These are phyloP conservation scores for Charanyca ferruginea DNA, from an alignment of 2,888 invertebrate genomes.

Conservation along the genomic window DNA sequence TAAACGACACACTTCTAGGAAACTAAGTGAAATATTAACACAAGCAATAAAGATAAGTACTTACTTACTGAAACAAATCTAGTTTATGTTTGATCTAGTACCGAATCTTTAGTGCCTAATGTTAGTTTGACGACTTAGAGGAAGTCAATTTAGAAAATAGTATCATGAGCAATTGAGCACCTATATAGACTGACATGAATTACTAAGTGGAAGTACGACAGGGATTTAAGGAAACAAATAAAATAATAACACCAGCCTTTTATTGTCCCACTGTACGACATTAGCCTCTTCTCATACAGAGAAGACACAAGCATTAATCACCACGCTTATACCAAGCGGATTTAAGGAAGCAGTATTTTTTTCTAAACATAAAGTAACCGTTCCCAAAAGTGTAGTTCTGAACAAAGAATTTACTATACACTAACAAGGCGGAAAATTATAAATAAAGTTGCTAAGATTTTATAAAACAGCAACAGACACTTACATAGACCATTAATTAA, in stretches of 20 bases:
- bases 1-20: constrained; percentile 29
- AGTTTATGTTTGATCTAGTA: constrained; percentile 33
- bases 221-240: no score
- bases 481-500: constrained; percentile 43
- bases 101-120: constrained; percentile 16
- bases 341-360: no score
- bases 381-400: not conserved
- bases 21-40: constrained; percentile 38
- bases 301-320: no score
- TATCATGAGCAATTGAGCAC: not conserved
- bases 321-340: no score
- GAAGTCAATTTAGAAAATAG: constrained; percentile 20
- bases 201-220: no score
- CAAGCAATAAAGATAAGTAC: constrained; percentile 37
- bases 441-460: constrained; percentile 21
- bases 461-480: constrained; percentile 22
- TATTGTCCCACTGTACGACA: no score
- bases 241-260: no score
- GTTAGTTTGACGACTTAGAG: constrained; percentile 30
- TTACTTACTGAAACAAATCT: constrained; percentile 28
- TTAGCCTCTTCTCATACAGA: no score
- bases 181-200: constrained; percentile 2
- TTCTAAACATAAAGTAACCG: not conserved
- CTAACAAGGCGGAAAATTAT: constrained; percentile 2
- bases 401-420: not conserved